These are phyloP conservation scores for Cygnus olor DNA, from an alignment of 2,797 vertebrate species.

Conservation along the genomic window DNA sequence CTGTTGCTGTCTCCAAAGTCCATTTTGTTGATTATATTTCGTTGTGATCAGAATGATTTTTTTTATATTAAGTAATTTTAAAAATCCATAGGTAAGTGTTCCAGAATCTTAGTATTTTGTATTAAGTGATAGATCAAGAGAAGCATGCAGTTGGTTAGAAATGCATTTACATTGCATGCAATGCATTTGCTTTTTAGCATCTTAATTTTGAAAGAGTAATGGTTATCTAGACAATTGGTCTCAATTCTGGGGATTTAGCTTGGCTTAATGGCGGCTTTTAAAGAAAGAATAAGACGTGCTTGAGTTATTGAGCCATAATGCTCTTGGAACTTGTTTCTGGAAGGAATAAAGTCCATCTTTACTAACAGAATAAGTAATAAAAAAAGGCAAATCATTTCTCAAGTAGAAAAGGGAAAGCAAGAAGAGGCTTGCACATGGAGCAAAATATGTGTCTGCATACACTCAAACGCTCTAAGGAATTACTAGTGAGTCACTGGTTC, in stretches of 20 bases:
- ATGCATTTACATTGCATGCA: not conserved
- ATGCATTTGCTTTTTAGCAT: not conserved
- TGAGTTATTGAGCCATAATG: not conserved
- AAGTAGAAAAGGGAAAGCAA: not conserved
- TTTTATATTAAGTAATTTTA: not conserved
- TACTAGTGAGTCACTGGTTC: not conserved
- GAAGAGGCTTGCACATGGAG: not conserved
- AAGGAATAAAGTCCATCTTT: not conserved
- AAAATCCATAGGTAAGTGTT: not conserved
- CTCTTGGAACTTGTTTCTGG: not conserved
- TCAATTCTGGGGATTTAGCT: not conserved
- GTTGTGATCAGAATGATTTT: not conserved
- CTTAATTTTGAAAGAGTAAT: not conserved
- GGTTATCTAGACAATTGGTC: not conserved
- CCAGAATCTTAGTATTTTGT: not conserved
- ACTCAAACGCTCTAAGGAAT: not conserved
- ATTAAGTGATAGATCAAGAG: not conserved
- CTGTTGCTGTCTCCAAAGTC: not conserved
- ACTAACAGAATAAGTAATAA: not conserved
- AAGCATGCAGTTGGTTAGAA: not conserved
- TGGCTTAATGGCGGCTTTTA: not conserved
- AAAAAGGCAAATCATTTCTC: not conserved
- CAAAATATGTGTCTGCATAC: rapidly evolving
- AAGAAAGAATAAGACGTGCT: not conserved
- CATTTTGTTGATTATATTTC: not conserved